These are phyloP conservation scores for Origma solitaria DNA, from an alignment of 2,113 vertebrate genomes.

Conservation along the genomic window DNA sequence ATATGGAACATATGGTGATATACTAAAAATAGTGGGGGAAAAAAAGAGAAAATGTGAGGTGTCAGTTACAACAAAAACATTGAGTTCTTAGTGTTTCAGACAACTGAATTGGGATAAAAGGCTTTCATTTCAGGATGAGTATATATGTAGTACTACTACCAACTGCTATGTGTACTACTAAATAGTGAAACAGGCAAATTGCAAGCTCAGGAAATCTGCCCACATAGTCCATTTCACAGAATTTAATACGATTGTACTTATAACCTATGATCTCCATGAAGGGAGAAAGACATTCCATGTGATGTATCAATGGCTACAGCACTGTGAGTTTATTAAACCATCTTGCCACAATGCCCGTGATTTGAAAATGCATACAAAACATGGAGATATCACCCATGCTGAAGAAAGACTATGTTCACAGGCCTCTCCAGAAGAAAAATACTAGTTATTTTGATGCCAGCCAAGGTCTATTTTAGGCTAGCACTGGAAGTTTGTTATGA, in stretches of 20 bases:
- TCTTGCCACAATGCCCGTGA: neutral
- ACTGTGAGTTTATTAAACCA: neutral
- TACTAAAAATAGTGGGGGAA: accelerated
- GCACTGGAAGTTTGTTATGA: neutral
- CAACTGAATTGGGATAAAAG: neutral
- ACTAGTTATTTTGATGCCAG: neutral
- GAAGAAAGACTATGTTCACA: neutral
- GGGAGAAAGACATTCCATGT: neutral
- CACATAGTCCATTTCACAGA: neutral
- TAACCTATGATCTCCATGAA: neutral
- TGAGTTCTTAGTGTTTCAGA: neutral
- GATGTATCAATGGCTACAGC: neutral
- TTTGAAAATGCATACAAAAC: neutral
- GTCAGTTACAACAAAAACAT: neutral
- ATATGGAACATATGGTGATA: neutral
- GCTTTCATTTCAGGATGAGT: neutral
- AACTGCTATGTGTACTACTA: neutral
- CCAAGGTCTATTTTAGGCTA: neutral
- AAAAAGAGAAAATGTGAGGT: neutral
- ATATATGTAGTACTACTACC: neutral
- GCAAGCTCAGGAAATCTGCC: neutral
- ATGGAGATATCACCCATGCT: neutral
- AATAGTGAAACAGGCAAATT: neutral
- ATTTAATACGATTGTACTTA: neutral
- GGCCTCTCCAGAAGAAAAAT: neutral